A percentile compares a stretch with the other conserved stretches of the same genome.
These are phyloP conservation scores for Ascaphus truei DNA, from an alignment of 2,113 vertebrate species.

Conservation along the genomic window DNA sequence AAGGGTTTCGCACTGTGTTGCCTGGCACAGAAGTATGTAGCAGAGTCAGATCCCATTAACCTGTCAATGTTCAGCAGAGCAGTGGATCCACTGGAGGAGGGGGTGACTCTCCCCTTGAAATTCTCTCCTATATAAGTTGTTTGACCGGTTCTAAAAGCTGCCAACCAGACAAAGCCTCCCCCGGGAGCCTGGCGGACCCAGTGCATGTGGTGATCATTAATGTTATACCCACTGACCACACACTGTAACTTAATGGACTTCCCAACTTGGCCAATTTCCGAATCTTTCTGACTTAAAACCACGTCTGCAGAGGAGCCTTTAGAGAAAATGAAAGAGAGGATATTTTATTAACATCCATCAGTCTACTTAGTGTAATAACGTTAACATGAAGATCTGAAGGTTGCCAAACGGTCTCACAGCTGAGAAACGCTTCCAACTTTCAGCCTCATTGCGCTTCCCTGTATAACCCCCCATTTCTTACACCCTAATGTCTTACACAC, in stretches of 20 bases:
- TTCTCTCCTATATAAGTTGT: background rate
- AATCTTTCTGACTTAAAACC: background rate
- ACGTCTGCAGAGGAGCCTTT: background rate
- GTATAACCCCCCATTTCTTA: no score
- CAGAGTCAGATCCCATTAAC: background rate
- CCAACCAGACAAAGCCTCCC: background rate
- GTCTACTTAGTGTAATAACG: background rate
- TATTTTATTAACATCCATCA: no score
- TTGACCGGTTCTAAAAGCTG: conserved; percentile 18
- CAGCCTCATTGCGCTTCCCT: no score
- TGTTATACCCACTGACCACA: conserved; percentile 9
- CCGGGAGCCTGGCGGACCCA: background rate
- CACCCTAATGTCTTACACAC: no score
- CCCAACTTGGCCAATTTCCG: background rate
- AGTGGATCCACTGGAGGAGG: conserved; percentile 26
- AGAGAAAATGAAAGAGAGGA: no score
- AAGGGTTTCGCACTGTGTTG: conserved; percentile 1
- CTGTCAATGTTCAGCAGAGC: background rate
- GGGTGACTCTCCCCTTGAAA: conserved; percentile 23
- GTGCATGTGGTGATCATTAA: conserved; percentile 26
- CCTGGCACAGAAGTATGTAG: conserved; percentile 18
- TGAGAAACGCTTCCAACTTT: no score
- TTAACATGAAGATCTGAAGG: background rate
- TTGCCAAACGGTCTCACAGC: background rate
- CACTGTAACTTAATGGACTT: conserved; percentile 7